Conservation (phyloP, 1,140 invertebrate species). For the Drosophila trapezifrons region DNA sequence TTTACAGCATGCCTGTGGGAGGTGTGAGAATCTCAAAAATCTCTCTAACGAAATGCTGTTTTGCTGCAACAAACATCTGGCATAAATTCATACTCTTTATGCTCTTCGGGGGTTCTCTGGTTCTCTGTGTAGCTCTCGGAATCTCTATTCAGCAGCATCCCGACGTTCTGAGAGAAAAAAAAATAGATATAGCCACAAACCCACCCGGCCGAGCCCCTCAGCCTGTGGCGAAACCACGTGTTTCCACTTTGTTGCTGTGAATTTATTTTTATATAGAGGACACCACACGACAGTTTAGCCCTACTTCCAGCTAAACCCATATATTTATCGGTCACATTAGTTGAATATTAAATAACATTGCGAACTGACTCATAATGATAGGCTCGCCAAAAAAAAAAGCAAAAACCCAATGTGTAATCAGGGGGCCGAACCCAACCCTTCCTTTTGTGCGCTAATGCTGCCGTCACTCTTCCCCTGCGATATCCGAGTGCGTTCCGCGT, state of each 20-base stretch:
- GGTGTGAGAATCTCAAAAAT: slow-evolving; percentile 16
- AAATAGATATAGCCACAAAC: slow-evolving; percentile 7
- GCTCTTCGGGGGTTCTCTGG: slow-evolving; percentile 6
- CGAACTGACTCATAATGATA: slow-evolving; percentile 9
- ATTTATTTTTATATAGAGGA: slow-evolving; percentile 7
- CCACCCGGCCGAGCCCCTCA: slow-evolving; percentile 57
- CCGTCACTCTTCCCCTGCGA: not conserved
- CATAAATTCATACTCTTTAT: slow-evolving; percentile 11
- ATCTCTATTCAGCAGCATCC: slow-evolving; percentile 40
- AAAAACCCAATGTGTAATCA: not conserved
- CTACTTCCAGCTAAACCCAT: not conserved
- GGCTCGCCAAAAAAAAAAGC: not conserved
- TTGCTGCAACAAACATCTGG: slow-evolving; percentile 20
- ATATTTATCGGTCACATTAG: slow-evolving; percentile 8
- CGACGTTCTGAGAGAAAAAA: slow-evolving; percentile 1
- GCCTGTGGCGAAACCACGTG: slow-evolving; percentile 49
- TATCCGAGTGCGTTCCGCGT: slow-evolving; percentile 13
- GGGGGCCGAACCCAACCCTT: not conserved
- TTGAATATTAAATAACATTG: slow-evolving; percentile 5
- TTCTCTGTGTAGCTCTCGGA: slow-evolving; percentile 7
- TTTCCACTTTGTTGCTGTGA: slow-evolving; percentile 7
- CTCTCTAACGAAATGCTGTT: slow-evolving; percentile 15
- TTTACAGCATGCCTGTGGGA: slow-evolving; percentile 10
- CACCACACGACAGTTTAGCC: not conserved
- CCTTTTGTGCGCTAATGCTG: slow-evolving; percentile 10